Base-by-base conservation (phyloP, 2,113 vertebrate genomes). In the Notothenia coriiceps region DNA sequence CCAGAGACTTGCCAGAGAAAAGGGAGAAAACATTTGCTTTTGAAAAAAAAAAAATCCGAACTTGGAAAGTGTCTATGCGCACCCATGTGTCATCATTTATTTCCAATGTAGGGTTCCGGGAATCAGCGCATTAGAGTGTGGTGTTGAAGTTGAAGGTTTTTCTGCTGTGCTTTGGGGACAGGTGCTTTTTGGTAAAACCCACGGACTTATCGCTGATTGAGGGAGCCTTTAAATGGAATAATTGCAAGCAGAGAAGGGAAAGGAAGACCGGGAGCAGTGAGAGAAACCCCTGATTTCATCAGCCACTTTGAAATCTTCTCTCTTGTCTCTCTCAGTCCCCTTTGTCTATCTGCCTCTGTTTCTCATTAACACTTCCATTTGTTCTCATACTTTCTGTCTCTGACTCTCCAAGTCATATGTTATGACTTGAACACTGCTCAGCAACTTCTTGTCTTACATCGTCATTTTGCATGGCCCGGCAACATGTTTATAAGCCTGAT, bases 81-180 rank as follows among this genome's bases (percentile, higher is more conserved):
- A 18, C 17, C 83, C 87, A 91, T 82, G 82, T 91, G 89, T 89
- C 84, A 85, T 84, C 81, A 68, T 86, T 91, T 86, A 88, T 72
- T 68, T 80, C 73, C 82, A 86, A 15, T 8, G 70, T 25, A 55
- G 52, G 50, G 44, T 86, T 91, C 73, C 88, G 80, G 83, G 83
- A 89, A 83, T 74, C 79, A 44, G 11, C 62, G 60, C 59, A 64
- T 81, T 64, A 79, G 70, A 47, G 20, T 2, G 12, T 50, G 64
- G 82, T 74, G 77, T 77, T 80, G 88, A 84, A 79, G 64, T 1
- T 10, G 62, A 56, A 71, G 18, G 29, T 80, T 76, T 71, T 65
- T 72, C 51, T 55, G 67, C 63, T 17, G 55, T 4, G 44, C 69
- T 57, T 54, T 25, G 44, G 70, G 69, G 82, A 73, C 86, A 90